These are phyloP conservation scores for Taenioides sp. DNA, from an alignment of 2,797 vertebrate genomes.

Conservation along the genomic window DNA sequence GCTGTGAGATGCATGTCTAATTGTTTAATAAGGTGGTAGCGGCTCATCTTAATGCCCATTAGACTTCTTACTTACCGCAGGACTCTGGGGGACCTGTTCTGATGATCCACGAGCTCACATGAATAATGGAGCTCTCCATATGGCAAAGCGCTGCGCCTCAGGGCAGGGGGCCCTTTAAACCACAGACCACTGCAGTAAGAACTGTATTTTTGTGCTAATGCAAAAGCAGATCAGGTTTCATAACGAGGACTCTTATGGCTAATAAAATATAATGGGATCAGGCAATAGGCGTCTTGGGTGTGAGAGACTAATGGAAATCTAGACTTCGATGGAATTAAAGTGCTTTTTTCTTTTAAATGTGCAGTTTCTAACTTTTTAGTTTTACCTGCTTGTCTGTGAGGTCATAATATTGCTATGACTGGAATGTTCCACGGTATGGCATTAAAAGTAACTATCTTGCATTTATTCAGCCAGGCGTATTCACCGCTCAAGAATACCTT, in stretches of 20 bases:
- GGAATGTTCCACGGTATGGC: too few relatives aligned
- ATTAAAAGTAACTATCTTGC: too few relatives aligned
- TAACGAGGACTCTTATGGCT: background rate
- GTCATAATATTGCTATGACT: too few relatives aligned
- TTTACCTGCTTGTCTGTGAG: too few relatives aligned
- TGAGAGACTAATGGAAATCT: too few relatives aligned
- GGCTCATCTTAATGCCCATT: background rate
- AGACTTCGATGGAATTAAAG: too few relatives aligned
- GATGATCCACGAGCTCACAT: slow-evolving; percentile 8
- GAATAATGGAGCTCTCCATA: background rate
- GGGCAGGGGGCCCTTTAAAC: background rate
- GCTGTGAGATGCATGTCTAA: background rate
- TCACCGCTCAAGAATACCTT: too few relatives aligned
- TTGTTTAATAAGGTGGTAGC: background rate
- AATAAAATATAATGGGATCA: too few relatives aligned
- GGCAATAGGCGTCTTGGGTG: too few relatives aligned
- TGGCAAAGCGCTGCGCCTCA: background rate
- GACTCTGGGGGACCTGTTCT: background rate
- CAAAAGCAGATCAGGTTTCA: background rate
- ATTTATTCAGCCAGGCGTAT: too few relatives aligned
- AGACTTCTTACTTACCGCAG: background rate
- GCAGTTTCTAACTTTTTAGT: too few relatives aligned
- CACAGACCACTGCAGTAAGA: background rate
- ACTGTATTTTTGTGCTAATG: background rate
- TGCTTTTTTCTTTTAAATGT: too few relatives aligned